phyloP scores from a whole-genome alignment of 2,888 invertebrate species.

The Drosophila barbarae region DNA sequence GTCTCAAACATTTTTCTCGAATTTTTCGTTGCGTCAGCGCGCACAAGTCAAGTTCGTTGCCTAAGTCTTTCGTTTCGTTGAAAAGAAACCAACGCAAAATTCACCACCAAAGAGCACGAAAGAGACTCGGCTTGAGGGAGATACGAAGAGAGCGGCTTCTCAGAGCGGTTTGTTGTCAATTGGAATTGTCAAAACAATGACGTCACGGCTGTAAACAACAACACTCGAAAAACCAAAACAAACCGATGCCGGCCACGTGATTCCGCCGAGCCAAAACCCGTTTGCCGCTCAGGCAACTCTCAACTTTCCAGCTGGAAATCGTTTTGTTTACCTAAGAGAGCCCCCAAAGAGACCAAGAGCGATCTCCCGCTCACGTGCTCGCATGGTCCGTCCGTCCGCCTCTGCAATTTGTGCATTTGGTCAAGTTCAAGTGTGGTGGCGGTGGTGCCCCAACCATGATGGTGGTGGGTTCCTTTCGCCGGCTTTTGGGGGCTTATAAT shows the following conservation, averaged over 20 bases:
- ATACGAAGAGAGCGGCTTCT: neutral
- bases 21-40: constrained; percentile 43
- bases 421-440: constrained; percentile 75
- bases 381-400: constrained; percentile 41
- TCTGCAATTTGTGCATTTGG: constrained; percentile 76
- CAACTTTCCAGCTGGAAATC: constrained; percentile 57
- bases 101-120: constrained; percentile 19
- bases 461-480: constrained; percentile 44
- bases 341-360: neutral
- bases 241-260: constrained; percentile 69
- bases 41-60: constrained; percentile 58
- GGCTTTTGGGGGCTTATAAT: constrained; percentile 34
- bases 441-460: neutral
- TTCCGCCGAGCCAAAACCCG: constrained; percentile 51
- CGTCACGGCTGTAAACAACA: constrained; percentile 70
- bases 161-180: constrained; percentile 41
- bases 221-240: constrained; percentile 66
- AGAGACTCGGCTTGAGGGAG: neutral
- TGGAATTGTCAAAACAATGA: constrained; percentile 68
- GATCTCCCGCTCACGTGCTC: constrained; percentile 43
- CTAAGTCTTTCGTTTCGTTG: constrained; percentile 58
- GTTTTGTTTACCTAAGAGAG: constrained; percentile 65
- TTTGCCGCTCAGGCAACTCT: constrained; percentile 17
- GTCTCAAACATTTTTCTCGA: constrained; percentile 8
- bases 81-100: constrained; percentile 5